These are phyloP conservation scores for Aythya baeri DNA, from an alignment of 2,113 vertebrate genomes.

Conservation along the genomic window DNA sequence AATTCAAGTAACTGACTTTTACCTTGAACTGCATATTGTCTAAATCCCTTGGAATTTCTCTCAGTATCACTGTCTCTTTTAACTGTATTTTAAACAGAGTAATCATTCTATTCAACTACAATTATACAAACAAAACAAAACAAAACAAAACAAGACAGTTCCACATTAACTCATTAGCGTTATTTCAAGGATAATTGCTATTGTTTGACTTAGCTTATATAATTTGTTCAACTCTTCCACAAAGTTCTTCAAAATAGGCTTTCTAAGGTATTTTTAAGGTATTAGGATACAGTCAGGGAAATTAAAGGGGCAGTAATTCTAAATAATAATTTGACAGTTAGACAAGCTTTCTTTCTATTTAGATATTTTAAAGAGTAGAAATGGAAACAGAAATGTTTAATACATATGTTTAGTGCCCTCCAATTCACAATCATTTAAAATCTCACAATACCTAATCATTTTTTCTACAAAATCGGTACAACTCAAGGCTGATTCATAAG, in stretches of 20 bases:
- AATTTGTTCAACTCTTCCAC: background rate
- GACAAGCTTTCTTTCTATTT: background rate
- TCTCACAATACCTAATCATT: background rate
- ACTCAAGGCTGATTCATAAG: background rate
- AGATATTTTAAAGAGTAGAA: background rate
- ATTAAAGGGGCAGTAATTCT: background rate
- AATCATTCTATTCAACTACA: background rate
- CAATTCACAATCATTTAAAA: background rate
- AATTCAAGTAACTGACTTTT: conserved; percentile 39
- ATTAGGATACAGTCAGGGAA: background rate
- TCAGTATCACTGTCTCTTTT: background rate
- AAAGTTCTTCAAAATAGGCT: background rate
- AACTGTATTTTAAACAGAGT: background rate
- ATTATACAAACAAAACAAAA: background rate
- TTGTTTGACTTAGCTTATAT: background rate
- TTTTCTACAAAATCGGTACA: background rate
- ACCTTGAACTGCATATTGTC: background rate
- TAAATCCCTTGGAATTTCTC: conserved; percentile 44
- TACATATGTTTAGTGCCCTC: background rate
- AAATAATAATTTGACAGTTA: background rate
- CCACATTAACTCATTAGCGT: background rate
- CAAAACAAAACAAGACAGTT: background rate
- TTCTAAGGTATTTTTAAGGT: background rate
- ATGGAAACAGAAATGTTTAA: background rate
- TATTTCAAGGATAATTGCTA: background rate